A percentile compares a stretch with the other conserved stretches of the same genome.
Conservation (phyloP, 1,140 invertebrate species). For the Magallana gigas region DNA sequence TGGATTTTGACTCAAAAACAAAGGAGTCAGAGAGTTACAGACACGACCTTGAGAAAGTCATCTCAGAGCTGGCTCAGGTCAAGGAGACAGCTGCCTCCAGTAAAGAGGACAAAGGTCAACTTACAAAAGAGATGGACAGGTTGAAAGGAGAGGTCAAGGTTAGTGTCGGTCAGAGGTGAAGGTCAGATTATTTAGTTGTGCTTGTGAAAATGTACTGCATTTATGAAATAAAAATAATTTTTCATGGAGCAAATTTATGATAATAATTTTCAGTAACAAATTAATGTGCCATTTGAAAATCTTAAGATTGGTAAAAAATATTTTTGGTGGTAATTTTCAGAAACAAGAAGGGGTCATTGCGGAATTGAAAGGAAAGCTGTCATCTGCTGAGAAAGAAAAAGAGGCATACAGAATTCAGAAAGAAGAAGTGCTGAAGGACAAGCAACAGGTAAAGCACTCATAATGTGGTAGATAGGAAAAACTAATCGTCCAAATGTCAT, state of each 20-base stretch:
- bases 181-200: neutral
- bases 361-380: slow-evolving; percentile 61
- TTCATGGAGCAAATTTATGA: too few relatives aligned
- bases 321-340: slow-evolving; percentile 56
- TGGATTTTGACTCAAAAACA: slow-evolving; percentile 63
- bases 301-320: neutral
- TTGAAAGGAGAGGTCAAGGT: slow-evolving; percentile 67
- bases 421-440: slow-evolving; percentile 70
- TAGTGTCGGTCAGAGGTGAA: neutral
- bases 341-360: slow-evolving; percentile 52
- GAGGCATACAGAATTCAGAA: slow-evolving; percentile 70
- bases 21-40: slow-evolving; percentile 57
- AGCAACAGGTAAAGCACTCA: slow-evolving; percentile 61
- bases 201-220: too few relatives aligned
- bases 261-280: too few relatives aligned
- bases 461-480: too few relatives aligned
- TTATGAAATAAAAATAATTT: too few relatives aligned
- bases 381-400: slow-evolving; percentile 66
- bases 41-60: slow-evolving; percentile 73
- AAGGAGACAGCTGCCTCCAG: slow-evolving; percentile 78
- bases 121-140: slow-evolving; percentile 61
- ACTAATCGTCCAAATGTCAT: too few relatives aligned
- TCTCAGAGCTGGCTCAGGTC: slow-evolving; percentile 78
- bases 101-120: slow-evolving; percentile 77
- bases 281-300: neutral